Evolutionary conservation across 1,140 invertebrate genomes (phyloP).

Genomic region (Campodea augens): DNA sequence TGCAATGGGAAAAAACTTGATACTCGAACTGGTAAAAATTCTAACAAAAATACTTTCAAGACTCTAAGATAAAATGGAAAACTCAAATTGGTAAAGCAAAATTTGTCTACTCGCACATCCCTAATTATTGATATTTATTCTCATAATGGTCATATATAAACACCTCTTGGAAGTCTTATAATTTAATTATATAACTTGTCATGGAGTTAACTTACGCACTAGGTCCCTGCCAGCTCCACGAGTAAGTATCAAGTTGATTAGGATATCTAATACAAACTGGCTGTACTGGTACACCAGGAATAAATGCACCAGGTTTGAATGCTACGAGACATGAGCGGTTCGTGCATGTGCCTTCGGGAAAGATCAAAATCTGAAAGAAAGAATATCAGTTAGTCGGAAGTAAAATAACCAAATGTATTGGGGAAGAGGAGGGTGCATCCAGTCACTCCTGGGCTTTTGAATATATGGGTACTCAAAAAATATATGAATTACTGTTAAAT

Average conservation of each 20-base stretch:
- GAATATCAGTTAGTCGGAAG: slow-evolving; percentile 11
- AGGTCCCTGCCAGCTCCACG: slow-evolving; percentile 95
- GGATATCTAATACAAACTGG: slow-evolving; percentile 82
- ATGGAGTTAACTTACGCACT: too few species aligned
- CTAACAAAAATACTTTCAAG: too few species aligned
- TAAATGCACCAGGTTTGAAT: slow-evolving; percentile 86
- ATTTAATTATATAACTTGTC: too few species aligned
- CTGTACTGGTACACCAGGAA: slow-evolving; percentile 84
- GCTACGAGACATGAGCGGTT: slow-evolving; percentile 82
- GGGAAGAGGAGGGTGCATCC: background rate
- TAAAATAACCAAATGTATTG: background rate
- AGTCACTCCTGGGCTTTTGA: background rate
- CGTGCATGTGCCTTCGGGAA: slow-evolving; percentile 89
- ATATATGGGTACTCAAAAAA: background rate
- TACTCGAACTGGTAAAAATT: too few species aligned
- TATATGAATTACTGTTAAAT: background rate
- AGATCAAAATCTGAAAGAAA: slow-evolving; percentile 59
- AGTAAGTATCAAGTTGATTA: slow-evolving; percentile 77
- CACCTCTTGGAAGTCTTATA: too few species aligned
- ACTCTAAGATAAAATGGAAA: too few species aligned
- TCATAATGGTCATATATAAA: too few species aligned
- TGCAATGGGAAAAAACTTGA: too few species aligned
- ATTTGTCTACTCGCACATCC: too few species aligned
- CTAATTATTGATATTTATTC: too few species aligned
- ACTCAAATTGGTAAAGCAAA: too few species aligned